A percentile compares a stretch with the other conserved stretches of the same genome.
phyloP scores from a whole-genome alignment of 64 coral and sea anemone genomes.

The Cladopsammia gracilis region DNA sequence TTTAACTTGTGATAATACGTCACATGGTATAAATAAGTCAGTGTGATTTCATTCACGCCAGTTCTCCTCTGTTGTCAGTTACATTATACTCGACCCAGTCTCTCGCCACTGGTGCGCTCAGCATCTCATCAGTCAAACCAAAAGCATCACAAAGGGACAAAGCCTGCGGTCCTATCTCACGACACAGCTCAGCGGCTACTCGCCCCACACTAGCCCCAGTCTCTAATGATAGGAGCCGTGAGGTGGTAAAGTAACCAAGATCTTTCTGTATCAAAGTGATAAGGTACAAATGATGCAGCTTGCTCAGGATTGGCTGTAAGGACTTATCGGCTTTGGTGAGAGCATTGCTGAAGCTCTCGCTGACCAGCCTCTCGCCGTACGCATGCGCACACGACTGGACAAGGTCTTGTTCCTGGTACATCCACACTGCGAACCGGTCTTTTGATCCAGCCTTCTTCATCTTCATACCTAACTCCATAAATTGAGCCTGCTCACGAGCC shows the following conservation, averaged over 20 bases:
- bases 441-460: conserved; percentile 82
- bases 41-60: background rate
- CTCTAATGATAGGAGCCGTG: conserved; percentile 34
- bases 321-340: conserved; percentile 50
- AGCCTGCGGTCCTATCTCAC: conserved; percentile 83
- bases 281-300: conserved; percentile 81
- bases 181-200: conserved; percentile 86
- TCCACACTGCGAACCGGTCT: conserved; percentile 80
- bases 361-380: conserved; percentile 84
- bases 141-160: conserved; percentile 90
- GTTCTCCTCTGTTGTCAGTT: conserved; percentile 84
- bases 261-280: conserved; percentile 76
- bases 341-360: conserved; percentile 70
- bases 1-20: too few species aligned
- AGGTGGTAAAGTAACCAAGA: conserved; percentile 75
- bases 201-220: conserved; percentile 67
- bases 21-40: too few species aligned
- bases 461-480: conserved; percentile 79
- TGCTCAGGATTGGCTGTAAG: conserved; percentile 68
- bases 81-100: conserved; percentile 93
- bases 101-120: conserved; percentile 88
- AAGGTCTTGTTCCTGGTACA: conserved; percentile 88
- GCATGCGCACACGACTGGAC: conserved; percentile 80
- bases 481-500: conserved; percentile 73
- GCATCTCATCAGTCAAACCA: conserved; percentile 86